Evolutionary conservation across 2,888 invertebrate genomes (phyloP), one percentile per base, ranked within the genome.

Genomic region (Torymus aiolomorphi): DNA sequence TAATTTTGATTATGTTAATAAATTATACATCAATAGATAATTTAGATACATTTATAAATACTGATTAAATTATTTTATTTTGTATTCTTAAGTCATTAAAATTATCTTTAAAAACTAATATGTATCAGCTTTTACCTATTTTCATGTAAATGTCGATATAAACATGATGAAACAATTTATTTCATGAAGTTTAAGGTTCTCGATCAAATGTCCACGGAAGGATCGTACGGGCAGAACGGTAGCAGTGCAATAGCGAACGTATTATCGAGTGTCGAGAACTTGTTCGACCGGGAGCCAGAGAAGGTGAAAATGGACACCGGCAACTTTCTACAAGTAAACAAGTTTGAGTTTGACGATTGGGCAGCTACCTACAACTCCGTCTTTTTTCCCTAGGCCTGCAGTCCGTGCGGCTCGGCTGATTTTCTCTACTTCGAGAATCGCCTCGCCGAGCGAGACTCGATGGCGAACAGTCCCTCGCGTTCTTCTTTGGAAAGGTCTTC

Each of bases 351-450:
- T 69, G 67, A 75, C 59, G 73, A 82, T 76, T 82, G 61, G 62
- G 5, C 56, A 49, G n/a, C 42, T 49, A 49, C 63, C 51, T 80
- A 67, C 76, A 80, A 75, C 49, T 69, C 76, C 52, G 16, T 80
- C 24, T 63, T 79, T 76, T 79, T 78, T 82, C 52, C 69, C 49
- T 81, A 88, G 87, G 85, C 86, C 57, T 85, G 85, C 81, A 86
- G 85, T 61, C 85, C 85, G 56, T 85, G 85, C 71, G 86, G 82
- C 18, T 73, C 77, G 18, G 57, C 85, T 11, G 87, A 87, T 82
- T 87, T 87, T 81, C 84, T 86, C 75, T 86, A 83, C 82, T 86
- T 87, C 76, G 87, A 86, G 67, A 85, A 85, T 79, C 86, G 84
- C 59, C 69, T 83, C 65, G 73, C 81, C n/a, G 78, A 73, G 31